Evolutionary conservation across 2,797 vertebrate species (phyloP), one percentile per base, ranked within the genome.

Genomic region (Dicrostonyx torquatus): DNA sequence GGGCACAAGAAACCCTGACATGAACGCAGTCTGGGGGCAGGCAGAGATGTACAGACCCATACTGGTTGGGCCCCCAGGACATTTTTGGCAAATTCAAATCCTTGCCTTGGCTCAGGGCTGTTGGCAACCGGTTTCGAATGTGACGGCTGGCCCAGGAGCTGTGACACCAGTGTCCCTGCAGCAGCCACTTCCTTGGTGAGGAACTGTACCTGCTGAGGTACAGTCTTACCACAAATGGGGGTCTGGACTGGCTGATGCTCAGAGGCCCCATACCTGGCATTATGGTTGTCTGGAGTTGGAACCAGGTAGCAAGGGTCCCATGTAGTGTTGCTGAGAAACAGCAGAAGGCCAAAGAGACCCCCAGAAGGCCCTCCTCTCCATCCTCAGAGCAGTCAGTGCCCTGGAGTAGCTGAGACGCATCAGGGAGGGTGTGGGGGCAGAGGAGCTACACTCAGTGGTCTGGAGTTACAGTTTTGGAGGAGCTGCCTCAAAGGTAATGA

Each of bases 401-500:
- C 95, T 87, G 60, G 80, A 86, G 85, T 75, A 92, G 95, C 95
- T n/a, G 87, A 93, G 93, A 76, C 60, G 58, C 48, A 37, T 91
- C 53, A 45, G 91, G 64, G 70, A 89, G 83, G 70, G 68, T 75
- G 4, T 0, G 31, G 97, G 92, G 96, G 82, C 82, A 86, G 88
- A 95, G 90, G 87, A 26, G 76, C 68, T 91, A 92, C 20, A 82
- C 94, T 93, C 93, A 0, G 3, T 45, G 58, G 62, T 53, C 2
- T 95, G 94, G 0, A 68, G 58, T 98, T 99, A 99, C 97, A 99
- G 99, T 97, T 99, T 98, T 11, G 98, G 98, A 2, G 99, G 98
- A 55, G 99, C 99, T 18, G 99, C 99, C 98, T 99, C 99, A 24
- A 99, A 99, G 98, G 99, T 99, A 98, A 99, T 99, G 53, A 99